A percentile compares a stretch with the other conserved stretches of the same genome.
Conservation (phyloP, 1,140 invertebrate genomes). For the Lethrus apterus region DNA sequence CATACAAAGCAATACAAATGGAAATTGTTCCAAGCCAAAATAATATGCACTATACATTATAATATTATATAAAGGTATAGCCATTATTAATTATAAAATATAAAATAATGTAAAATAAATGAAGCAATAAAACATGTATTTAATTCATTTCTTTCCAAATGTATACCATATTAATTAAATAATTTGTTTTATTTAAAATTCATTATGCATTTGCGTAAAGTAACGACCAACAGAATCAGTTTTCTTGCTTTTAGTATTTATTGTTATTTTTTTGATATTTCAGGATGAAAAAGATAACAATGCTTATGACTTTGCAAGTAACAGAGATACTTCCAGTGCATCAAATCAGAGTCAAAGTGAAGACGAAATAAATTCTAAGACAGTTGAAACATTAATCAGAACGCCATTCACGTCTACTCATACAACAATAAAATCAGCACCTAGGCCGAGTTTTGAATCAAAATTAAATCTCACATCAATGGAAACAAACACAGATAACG, state of each 20-base stretch:
- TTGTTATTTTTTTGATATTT: slow-evolving; percentile 10
- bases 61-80: no score
- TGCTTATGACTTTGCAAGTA: slow-evolving; percentile 25
- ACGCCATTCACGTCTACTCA: neutral
- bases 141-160: no score
- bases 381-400: neutral
- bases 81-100: no score
- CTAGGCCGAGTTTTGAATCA: slow-evolving; percentile 1
- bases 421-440: neutral
- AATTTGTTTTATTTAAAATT: no score
- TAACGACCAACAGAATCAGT: no score
- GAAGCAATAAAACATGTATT: no score
- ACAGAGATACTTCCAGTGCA: slow-evolving; percentile 24
- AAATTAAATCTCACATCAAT: neutral
- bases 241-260: slow-evolving; percentile 2
- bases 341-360: slow-evolving; percentile 34
- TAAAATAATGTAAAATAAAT: no score
- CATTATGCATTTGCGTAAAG: no score
- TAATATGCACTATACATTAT: no score
- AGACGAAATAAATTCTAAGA: slow-evolving; percentile 27
- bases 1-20: no score
- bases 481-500: neutral
- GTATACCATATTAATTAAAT: no score
- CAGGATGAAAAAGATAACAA: slow-evolving; percentile 34
- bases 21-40: neutral